Conservation (phyloP, 2,797 vertebrate genomes). For the Ataeniobius toweri region DNA sequence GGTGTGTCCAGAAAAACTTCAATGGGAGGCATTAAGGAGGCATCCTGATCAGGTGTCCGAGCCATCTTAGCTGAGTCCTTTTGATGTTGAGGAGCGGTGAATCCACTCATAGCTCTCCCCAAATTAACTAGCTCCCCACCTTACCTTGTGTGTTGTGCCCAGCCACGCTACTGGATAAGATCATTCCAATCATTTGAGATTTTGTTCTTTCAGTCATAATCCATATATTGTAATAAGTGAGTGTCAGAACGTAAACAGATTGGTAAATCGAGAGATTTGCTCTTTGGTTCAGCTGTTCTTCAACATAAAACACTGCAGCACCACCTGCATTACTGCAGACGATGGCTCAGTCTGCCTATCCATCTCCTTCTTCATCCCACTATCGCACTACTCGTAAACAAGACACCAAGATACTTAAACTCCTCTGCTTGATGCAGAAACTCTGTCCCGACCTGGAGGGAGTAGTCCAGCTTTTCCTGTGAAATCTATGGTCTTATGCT, state of each 20-base stretch:
- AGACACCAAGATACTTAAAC: not conserved
- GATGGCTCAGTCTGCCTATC: not conserved
- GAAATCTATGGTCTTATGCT: not conserved
- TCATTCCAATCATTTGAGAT: not conserved
- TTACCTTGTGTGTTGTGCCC: not conserved
- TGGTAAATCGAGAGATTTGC: not conserved
- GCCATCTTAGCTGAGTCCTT: not conserved
- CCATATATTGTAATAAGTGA: not conserved
- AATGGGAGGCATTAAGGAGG: too few species aligned
- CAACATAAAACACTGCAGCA: not conserved
- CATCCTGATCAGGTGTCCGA: not conserved
- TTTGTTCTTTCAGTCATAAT: not conserved
- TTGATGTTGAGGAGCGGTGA: not conserved
- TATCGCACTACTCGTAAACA: not conserved
- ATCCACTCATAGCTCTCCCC: not conserved
- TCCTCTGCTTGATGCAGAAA: not conserved
- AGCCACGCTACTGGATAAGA: not conserved
- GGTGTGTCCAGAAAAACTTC: too few species aligned
- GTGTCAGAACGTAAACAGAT: not conserved
- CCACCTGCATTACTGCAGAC: not conserved
- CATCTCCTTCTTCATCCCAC: not conserved
- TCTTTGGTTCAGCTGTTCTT: not conserved
- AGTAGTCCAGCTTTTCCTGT: not conserved
- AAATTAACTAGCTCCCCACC: not conserved
- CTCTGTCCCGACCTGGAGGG: not conserved